Percentiles rank a stretch among this genome's conserved stretches.
Evolutionary conservation across 2,888 invertebrate species (phyloP).

Genomic region (Macrophya annulata): DNA sequence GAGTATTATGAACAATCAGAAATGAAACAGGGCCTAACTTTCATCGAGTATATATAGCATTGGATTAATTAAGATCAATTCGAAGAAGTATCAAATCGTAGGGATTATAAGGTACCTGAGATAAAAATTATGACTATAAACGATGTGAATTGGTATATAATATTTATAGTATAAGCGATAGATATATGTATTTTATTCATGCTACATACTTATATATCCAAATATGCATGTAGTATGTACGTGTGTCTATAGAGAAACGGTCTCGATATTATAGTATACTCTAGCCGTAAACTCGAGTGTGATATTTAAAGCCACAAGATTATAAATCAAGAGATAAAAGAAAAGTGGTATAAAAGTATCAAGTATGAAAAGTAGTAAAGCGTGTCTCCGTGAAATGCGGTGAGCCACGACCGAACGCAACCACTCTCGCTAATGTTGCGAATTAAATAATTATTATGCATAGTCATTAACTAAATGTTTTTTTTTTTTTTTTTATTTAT

Average conservation of each 20-base stretch:
- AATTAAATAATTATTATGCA: slow-evolving; percentile 8
- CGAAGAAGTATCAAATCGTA: too few species aligned
- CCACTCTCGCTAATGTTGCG: slow-evolving; percentile 6
- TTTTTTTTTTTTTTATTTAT: not conserved
- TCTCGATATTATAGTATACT: not conserved
- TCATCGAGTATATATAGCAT: too few species aligned
- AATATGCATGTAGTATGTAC: too few species aligned
- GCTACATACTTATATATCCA: too few species aligned
- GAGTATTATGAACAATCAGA: too few species aligned
- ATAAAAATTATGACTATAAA: too few species aligned
- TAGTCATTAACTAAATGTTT: not conserved
- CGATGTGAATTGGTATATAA: too few species aligned
- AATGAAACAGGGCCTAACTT: too few species aligned
- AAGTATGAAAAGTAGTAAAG: slow-evolving; percentile 28
- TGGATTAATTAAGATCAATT: too few species aligned
- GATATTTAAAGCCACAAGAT: not conserved
- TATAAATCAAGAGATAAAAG: slow-evolving; percentile 8
- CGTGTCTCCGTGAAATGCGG: slow-evolving; percentile 24
- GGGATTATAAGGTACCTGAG: too few species aligned
- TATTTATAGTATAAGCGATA: too few species aligned
- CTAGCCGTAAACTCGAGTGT: not conserved
- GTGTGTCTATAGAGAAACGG: not conserved
- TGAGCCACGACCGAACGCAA: not conserved
- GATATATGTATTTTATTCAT: too few species aligned
- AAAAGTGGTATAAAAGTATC: not conserved